Conservation (phyloP, 2,797 vertebrate genomes). For the Pipistrellus nathusii region DNA sequence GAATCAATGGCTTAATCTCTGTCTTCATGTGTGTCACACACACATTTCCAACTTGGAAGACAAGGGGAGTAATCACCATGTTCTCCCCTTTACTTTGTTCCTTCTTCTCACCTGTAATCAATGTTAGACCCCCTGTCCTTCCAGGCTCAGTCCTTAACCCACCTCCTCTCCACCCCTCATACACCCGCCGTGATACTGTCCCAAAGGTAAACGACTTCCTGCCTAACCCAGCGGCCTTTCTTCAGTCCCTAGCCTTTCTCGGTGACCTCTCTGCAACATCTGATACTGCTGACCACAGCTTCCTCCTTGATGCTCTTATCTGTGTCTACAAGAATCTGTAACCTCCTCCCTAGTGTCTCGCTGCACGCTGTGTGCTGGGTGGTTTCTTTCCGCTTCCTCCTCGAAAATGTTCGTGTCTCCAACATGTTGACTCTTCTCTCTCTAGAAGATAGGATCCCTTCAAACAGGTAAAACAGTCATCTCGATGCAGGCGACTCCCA, state of each 20-base stretch:
- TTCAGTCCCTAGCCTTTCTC: background rate
- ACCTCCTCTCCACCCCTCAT: too few relatives aligned
- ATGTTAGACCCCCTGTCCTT: background rate
- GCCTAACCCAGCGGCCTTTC: background rate
- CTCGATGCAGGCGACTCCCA: background rate
- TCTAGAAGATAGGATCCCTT: background rate
- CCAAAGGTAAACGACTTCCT: conserved; percentile 64
- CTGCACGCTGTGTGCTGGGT: background rate
- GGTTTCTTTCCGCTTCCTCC: background rate
- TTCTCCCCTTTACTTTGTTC: background rate
- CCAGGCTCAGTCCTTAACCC: background rate
- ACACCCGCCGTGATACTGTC: background rate
- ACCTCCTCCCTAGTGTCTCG: background rate
- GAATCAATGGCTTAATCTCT: background rate
- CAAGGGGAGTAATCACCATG: background rate
- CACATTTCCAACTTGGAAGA: background rate
- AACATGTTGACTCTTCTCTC: background rate
- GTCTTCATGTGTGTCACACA: background rate
- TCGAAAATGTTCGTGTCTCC: background rate
- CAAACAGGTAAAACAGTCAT: background rate
- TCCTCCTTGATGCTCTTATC: conserved; percentile 61
- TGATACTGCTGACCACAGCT: conserved; percentile 35
- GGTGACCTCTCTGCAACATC: conserved; percentile 27
- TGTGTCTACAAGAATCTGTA: conserved; percentile 15
- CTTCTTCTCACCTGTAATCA: conserved; percentile 8